A percentile compares a stretch with the other conserved stretches of the same genome.
Evolutionary conservation across 92 coral and sea anemone species (phyloP).

Genomic region (Porites cylindrica): DNA sequence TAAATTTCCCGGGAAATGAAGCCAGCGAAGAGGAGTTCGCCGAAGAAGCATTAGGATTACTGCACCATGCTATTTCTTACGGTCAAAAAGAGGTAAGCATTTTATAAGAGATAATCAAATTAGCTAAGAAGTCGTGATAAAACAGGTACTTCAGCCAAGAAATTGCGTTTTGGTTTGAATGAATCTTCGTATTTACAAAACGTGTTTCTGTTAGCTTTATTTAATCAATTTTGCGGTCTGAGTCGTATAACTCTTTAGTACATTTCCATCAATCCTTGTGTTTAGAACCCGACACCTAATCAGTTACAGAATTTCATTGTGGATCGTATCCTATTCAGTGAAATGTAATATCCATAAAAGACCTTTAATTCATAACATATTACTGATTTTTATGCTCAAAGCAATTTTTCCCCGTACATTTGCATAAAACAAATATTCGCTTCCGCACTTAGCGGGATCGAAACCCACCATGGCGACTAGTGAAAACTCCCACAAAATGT

Average conservation of each 20-base stretch:
- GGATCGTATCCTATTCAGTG: background rate
- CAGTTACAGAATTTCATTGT: background rate
- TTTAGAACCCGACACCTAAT: background rate
- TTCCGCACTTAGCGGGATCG: background rate
- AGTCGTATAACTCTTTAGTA: background rate
- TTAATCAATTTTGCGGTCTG: background rate
- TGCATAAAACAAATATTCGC: conserved; percentile 30
- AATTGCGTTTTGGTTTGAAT: conserved; percentile 7
- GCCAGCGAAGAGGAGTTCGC: conserved; percentile 69
- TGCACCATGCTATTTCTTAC: conserved; percentile 88
- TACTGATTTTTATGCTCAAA: background rate
- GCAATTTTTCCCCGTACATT: conserved; percentile 9
- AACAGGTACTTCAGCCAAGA: conserved; percentile 14
- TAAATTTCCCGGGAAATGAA: conserved; percentile 88
- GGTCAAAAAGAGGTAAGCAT: conserved; percentile 96
- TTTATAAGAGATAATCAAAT: conserved; percentile 11
- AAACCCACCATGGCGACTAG: background rate
- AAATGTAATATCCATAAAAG: background rate
- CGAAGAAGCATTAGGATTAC: conserved; percentile 80
- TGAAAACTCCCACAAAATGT: background rate
- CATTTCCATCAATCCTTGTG: background rate
- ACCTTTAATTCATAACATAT: background rate
- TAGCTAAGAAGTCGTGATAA: conserved; percentile 15
- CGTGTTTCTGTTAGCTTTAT: conserved; percentile 12
- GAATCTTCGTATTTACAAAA: conserved; percentile 22